These are phyloP conservation scores for Polydrusus tereticollis DNA, from an alignment of 2,888 invertebrate species.

Conservation along the genomic window DNA sequence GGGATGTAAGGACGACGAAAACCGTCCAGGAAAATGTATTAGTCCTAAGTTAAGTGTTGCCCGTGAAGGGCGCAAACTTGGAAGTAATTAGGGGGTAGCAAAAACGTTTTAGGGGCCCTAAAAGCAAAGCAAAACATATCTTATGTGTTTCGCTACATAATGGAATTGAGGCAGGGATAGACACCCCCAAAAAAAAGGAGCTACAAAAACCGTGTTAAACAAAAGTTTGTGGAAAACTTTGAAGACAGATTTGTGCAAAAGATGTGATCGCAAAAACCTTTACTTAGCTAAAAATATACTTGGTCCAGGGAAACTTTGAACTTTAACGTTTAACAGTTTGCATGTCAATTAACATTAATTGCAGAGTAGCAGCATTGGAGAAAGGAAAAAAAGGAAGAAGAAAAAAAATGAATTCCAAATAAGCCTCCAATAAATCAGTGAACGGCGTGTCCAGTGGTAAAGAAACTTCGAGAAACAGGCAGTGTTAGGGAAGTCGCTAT, in stretches of 20 bases:
- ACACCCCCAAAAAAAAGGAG: neutral
- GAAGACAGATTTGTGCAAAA: neutral
- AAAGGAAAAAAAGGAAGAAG: no score
- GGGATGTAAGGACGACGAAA: constrained; percentile 16
- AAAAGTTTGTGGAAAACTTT: neutral
- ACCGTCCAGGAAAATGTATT: constrained; percentile 34
- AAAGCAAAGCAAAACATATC: constrained; percentile 30
- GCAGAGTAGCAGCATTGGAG: no score
- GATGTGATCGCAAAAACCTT: neutral
- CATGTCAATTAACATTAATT: no score
- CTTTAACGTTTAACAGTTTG: no score
- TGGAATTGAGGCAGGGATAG: constrained; percentile 9
- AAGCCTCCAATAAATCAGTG: no score
- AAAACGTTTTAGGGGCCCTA: constrained; percentile 24
- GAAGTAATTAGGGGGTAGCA: constrained; percentile 30
- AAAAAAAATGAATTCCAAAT: no score
- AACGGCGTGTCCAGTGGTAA: no score
- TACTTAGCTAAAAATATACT: no score
- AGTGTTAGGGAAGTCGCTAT: no score
- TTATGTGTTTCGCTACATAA: constrained; percentile 32
- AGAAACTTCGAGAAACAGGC: no score
- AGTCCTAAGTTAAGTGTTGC: constrained; percentile 15
- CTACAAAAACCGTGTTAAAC: neutral
- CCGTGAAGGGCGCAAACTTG: constrained; percentile 17
- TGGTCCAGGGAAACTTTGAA: no score